Conservation (phyloP, 2,888 invertebrate genomes). For the Melanargia galathea region DNA sequence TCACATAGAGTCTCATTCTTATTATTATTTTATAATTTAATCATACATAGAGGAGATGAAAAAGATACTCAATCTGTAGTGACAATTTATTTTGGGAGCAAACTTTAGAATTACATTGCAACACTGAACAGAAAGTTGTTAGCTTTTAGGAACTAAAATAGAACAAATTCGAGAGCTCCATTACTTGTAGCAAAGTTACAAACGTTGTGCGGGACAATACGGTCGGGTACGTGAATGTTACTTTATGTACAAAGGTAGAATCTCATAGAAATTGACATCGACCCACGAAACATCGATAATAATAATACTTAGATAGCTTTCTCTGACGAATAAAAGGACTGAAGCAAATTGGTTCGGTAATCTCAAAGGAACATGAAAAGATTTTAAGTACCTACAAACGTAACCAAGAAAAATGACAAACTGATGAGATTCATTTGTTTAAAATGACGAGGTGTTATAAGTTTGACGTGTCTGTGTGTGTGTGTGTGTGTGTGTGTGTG, state of each 20-base stretch:
- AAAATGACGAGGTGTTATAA: too few species aligned
- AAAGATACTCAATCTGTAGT: neutral
- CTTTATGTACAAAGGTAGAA: neutral
- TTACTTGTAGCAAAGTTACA: constrained; percentile 1
- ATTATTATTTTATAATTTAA: neutral
- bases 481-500: too few species aligned
- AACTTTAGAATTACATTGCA: constrained; percentile 1
- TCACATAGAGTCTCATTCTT: too few species aligned
- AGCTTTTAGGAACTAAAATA: constrained; percentile 2
- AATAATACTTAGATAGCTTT: too few species aligned
- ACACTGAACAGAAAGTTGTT: neutral
- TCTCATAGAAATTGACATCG: neutral
- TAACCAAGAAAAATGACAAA: too few species aligned
- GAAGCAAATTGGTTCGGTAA: too few species aligned
- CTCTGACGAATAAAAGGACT: too few species aligned
- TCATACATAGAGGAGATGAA: neutral
- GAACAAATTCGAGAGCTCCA: neutral
- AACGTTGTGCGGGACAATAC: neutral
- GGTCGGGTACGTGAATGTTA: neutral
- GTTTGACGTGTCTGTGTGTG: too few species aligned
- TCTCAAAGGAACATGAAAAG: too few species aligned
- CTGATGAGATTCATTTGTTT: too few species aligned
- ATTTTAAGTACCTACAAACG: too few species aligned
- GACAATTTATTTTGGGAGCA: neutral
- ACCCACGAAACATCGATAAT: too few species aligned